Evolutionary conservation across 1,140 invertebrate species (phyloP).

Genomic region (Drosophila novamexicana): DNA sequence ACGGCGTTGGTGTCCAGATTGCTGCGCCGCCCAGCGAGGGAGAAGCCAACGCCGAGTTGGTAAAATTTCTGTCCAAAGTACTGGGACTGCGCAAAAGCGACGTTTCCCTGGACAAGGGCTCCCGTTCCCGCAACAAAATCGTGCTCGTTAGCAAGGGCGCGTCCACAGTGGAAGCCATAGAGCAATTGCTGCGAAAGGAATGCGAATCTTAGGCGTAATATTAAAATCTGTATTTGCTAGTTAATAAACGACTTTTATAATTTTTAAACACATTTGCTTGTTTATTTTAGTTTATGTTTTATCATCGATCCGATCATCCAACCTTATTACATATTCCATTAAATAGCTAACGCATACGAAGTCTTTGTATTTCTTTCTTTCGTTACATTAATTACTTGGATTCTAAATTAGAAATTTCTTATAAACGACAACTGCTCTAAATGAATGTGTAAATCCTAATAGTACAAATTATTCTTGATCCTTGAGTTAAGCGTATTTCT

Average conservation of each 20-base stretch:
- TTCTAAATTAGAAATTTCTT: slow-evolving; percentile 78
- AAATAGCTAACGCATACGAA: slow-evolving; percentile 61
- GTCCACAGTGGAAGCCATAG: slow-evolving; percentile 59
- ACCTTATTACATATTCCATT: slow-evolving; percentile 55
- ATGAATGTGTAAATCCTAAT: slow-evolving; percentile 52
- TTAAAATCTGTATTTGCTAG: no score
- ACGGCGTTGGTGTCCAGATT: slow-evolving; percentile 88
- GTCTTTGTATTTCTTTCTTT: slow-evolving; percentile 62
- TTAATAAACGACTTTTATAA: neutral
- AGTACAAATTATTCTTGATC: slow-evolving; percentile 28
- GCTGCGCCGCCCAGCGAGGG: slow-evolving; percentile 91
- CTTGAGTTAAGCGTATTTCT: slow-evolving; percentile 61
- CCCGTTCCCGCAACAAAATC: slow-evolving; percentile 82
- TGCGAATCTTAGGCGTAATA: slow-evolving; percentile 41
- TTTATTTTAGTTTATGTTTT: slow-evolving; percentile 48
- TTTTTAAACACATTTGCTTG: slow-evolving; percentile 57
- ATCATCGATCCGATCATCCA: slow-evolving; percentile 69
- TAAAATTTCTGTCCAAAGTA: slow-evolving; percentile 89
- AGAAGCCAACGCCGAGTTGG: slow-evolving; percentile 90
- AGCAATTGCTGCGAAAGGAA: slow-evolving; percentile 62
- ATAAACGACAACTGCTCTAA: slow-evolving; percentile 72
- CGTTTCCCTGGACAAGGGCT: slow-evolving; percentile 86
- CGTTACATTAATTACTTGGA: slow-evolving; percentile 74
- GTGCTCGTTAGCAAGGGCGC: slow-evolving; percentile 78
- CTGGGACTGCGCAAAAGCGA: slow-evolving; percentile 89